Evolutionary conservation across 2,797 vertebrate species (phyloP).

Genomic region (Ambastaia sidthimunki): DNA sequence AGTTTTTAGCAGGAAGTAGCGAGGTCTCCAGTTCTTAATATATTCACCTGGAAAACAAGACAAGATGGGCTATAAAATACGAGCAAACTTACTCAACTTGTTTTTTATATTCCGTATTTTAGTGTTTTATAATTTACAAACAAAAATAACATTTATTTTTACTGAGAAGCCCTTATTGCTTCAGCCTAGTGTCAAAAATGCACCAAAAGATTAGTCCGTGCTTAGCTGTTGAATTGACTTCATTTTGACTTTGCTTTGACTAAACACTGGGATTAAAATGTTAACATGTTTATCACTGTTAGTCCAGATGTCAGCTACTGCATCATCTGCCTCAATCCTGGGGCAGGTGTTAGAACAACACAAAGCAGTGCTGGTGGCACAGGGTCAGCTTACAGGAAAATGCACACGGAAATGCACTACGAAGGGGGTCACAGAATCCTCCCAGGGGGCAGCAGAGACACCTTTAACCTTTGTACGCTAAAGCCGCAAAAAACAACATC

Average conservation of each 20-base stretch:
- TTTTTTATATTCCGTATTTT: too few species aligned
- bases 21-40: constrained; percentile 98
- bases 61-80: not conserved
- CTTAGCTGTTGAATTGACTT: constrained; percentile 23
- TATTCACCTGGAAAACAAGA: constrained; percentile 85
- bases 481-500: constrained; percentile 80
- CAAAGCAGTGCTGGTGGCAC: constrained; percentile 17
- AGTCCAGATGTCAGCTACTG: constrained; percentile 71
- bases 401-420: constrained; percentile 44
- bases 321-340: constrained; percentile 71
- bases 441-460: constrained; percentile 52
- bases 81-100: too few species aligned
- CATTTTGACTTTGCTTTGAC: too few species aligned
- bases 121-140: too few species aligned
- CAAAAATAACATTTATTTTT: not conserved
- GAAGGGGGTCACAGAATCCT: constrained; percentile 51
- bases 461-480: constrained; percentile 68
- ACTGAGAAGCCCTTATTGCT: not conserved
- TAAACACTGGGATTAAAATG: constrained; percentile 75
- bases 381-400: constrained; percentile 35
- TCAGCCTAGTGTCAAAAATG: not conserved
- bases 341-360: constrained; percentile 70
- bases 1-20: constrained; percentile 97
- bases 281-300: constrained; percentile 75
- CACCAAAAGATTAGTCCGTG: constrained; percentile 8